phyloP scores from a whole-genome alignment of 2,888 invertebrate genomes.

The Lepetodrilus schrolli region DNA sequence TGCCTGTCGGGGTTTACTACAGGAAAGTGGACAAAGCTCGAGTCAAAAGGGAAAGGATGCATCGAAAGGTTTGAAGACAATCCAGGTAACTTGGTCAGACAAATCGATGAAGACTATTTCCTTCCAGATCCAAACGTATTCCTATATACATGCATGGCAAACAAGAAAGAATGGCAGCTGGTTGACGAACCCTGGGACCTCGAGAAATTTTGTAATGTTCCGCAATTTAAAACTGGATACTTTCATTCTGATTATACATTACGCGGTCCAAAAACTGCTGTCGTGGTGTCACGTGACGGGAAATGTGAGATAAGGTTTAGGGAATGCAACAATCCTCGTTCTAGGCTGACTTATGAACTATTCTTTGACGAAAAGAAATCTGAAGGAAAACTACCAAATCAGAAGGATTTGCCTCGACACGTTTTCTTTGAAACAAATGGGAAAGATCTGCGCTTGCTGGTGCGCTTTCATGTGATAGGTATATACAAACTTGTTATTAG shows the following conservation, averaged over 20 bases:
- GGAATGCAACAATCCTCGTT: constrained; percentile 19
- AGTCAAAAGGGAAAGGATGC: constrained; percentile 29
- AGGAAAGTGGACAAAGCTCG: constrained; percentile 40
- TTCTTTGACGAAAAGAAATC: constrained; percentile 32
- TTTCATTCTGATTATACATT: constrained; percentile 37
- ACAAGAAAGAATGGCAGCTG: constrained; percentile 46
- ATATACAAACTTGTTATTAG: not conserved
- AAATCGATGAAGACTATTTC: constrained; percentile 42
- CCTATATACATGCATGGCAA: constrained; percentile 41
- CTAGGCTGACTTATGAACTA: constrained; percentile 40
- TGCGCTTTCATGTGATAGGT: constrained; percentile 35
- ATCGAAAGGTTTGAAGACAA: not conserved
- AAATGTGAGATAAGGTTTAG: constrained; percentile 38
- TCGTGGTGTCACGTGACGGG: constrained; percentile 36
- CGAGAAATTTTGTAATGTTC: constrained; percentile 36
- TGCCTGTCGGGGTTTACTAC: constrained; percentile 29
- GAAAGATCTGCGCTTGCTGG: constrained; percentile 27
- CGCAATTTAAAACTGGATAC: constrained; percentile 38
- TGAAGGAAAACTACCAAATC: not conserved
- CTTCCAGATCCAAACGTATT: constrained; percentile 46
- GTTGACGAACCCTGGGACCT: constrained; percentile 36
- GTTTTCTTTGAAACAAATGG: constrained; percentile 34
- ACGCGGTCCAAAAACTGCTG: constrained; percentile 37
- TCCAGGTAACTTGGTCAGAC: constrained; percentile 25
- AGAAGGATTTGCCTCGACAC: constrained; percentile 29